phyloP scores from a whole-genome alignment of 2,797 vertebrate species.

The Sebastes minor region DNA sequence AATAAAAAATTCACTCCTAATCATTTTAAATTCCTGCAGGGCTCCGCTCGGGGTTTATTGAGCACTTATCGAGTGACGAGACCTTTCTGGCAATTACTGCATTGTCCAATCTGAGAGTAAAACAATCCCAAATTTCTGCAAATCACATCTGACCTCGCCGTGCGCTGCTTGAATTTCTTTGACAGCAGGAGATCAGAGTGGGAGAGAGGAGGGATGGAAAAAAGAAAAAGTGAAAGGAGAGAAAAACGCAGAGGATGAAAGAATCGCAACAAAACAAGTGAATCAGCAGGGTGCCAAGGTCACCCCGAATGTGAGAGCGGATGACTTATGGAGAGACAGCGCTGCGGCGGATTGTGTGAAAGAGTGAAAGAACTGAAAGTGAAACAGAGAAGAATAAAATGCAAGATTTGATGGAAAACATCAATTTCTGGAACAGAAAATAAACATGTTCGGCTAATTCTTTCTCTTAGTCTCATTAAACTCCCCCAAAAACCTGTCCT shows the following conservation, averaged over 20 bases:
- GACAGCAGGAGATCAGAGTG: constrained; percentile 65
- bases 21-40: constrained; percentile 42
- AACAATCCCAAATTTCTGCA: constrained; percentile 23
- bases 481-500: background rate
- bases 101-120: constrained; percentile 15
- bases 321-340: constrained; percentile 25
- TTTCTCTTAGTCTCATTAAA: constrained; percentile 3
- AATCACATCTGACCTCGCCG: constrained; percentile 43
- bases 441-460: background rate
- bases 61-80: constrained; percentile 3
- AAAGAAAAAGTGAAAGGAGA: constrained; percentile 31
- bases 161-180: constrained; percentile 51
- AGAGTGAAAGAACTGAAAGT: constrained; percentile 4
- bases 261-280: constrained; percentile 67
- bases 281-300: constrained; percentile 68
- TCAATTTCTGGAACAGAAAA: background rate
- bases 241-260: constrained; percentile 59
- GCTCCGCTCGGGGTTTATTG: background rate
- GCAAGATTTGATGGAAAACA: background rate
- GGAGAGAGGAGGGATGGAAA: constrained; percentile 24
- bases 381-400: background rate
- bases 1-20: constrained; percentile 41
- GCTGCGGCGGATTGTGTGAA: constrained; percentile 3
- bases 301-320: constrained; percentile 40
- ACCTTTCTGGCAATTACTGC: constrained; percentile 26